These are phyloP conservation scores for Eueides isabella DNA, from an alignment of 1,140 invertebrate genomes.

Conservation along the genomic window DNA sequence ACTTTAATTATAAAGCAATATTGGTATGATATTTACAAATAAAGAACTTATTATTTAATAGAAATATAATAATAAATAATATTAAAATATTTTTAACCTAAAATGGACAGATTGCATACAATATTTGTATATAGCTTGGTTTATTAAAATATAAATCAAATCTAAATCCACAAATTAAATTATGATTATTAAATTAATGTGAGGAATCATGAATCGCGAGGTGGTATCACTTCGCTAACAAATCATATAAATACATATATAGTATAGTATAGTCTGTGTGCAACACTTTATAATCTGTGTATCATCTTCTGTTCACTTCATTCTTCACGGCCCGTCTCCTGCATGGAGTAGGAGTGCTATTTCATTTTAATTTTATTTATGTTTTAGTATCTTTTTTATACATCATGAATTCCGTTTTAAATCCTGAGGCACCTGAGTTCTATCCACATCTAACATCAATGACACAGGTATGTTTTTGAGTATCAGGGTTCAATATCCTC, in stretches of 20 bases:
- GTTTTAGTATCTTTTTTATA: conserved; percentile 33
- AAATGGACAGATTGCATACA: too few relatives aligned
- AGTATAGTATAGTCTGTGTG: conserved; percentile 15
- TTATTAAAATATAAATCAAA: background rate
- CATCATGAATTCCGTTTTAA: conserved; percentile 67
- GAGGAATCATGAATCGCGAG: background rate
- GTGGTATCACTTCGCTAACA: background rate
- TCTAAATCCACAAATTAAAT: background rate
- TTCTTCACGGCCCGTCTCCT: conserved; percentile 50
- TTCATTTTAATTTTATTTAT: conserved; percentile 43
- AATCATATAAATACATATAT: background rate
- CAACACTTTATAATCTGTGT: conserved; percentile 19
- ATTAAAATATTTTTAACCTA: too few relatives aligned
- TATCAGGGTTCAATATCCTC: conserved; percentile 26
- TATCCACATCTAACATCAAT: conserved; percentile 58
- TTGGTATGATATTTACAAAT: too few relatives aligned
- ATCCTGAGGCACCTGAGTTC: conserved; percentile 71
- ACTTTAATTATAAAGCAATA: too few relatives aligned
- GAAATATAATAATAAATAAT: too few relatives aligned
- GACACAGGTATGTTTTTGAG: conserved; percentile 57
- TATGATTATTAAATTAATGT: background rate
- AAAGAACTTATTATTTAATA: too few relatives aligned
- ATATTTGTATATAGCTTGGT: too few relatives aligned
- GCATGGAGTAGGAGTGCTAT: conserved; percentile 42
- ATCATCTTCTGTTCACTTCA: conserved; percentile 41